phyloP scores from a whole-genome alignment of 92 coral and sea anemone species.

The Nematostella vectensis region DNA sequence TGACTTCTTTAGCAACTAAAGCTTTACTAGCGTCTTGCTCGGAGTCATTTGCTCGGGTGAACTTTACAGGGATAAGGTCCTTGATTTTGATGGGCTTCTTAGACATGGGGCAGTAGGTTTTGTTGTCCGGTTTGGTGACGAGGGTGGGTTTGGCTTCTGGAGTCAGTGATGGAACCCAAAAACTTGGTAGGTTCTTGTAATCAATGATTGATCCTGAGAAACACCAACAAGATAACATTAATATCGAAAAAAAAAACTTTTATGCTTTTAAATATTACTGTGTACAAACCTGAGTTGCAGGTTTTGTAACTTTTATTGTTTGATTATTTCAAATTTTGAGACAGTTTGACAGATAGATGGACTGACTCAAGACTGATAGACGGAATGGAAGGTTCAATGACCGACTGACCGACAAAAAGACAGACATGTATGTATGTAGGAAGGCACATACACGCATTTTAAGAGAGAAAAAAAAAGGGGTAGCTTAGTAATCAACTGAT shows the following conservation, averaged over 20 bases:
- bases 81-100: conserved; percentile 71
- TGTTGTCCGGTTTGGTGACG: conserved; percentile 82
- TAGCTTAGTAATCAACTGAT: too few relatives aligned
- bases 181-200: conserved; percentile 74
- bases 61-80: conserved; percentile 79
- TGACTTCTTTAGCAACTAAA: conserved; percentile 63
- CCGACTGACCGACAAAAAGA: too few relatives aligned
- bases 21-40: too few relatives aligned
- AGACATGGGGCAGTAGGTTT: conserved; percentile 95
- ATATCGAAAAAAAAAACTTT: neutral
- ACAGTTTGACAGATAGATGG: too few relatives aligned
- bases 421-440: too few relatives aligned
- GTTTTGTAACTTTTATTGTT: neutral
- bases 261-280: too few relatives aligned
- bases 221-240: neutral
- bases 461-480: too few relatives aligned
- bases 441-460: too few relatives aligned
- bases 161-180: conserved; percentile 95
- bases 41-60: conserved; percentile 61
- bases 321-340: too few relatives aligned
- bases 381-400: too few relatives aligned
- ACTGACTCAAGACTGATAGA: too few relatives aligned
- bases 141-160: conserved; percentile 86
- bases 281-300: too few relatives aligned
- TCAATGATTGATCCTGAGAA: conserved; percentile 19